Percentiles rank a stretch among this genome's conserved stretches.
These are phyloP conservation scores for Ooceraea biroi DNA, from an alignment of 1,140 invertebrate species.

Conservation along the genomic window DNA sequence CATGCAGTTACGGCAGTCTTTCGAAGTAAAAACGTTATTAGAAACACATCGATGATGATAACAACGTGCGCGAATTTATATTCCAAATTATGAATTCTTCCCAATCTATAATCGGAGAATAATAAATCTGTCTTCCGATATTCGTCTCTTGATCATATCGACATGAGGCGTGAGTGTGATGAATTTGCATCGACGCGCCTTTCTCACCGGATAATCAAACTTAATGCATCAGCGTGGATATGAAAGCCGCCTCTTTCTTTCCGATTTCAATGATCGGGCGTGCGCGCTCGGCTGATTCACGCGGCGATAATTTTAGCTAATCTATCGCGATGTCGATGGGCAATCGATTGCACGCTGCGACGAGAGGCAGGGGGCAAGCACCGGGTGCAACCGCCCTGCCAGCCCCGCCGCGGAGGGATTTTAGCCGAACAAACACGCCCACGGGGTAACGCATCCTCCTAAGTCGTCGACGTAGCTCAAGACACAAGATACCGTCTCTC, in stretches of 20 bases:
- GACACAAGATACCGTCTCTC: constrained; percentile 74
- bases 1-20: neutral
- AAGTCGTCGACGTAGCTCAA: constrained; percentile 76
- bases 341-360: constrained; percentile 68
- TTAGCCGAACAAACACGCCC: constrained; percentile 81
- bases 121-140: neutral
- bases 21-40: neutral
- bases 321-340: constrained; percentile 75
- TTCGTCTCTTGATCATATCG: neutral
- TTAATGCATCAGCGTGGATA: neutral
- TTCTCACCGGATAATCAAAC: constrained; percentile 15
- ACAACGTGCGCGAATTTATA: neutral
- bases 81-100: neutral
- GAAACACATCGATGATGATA: neutral
- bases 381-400: constrained; percentile 74
- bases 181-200: constrained; percentile 10
- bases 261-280: constrained; percentile 38
- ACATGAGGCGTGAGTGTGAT: neutral
- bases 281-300: constrained; percentile 24
- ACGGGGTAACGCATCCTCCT: constrained; percentile 75
- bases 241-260: neutral
- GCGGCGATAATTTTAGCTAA: constrained; percentile 74
- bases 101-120: neutral
- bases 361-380: neutral
- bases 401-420: constrained; percentile 75